These are phyloP conservation scores for Lydus trimaculatus DNA, from an alignment of 2,888 invertebrate species.

Conservation along the genomic window DNA sequence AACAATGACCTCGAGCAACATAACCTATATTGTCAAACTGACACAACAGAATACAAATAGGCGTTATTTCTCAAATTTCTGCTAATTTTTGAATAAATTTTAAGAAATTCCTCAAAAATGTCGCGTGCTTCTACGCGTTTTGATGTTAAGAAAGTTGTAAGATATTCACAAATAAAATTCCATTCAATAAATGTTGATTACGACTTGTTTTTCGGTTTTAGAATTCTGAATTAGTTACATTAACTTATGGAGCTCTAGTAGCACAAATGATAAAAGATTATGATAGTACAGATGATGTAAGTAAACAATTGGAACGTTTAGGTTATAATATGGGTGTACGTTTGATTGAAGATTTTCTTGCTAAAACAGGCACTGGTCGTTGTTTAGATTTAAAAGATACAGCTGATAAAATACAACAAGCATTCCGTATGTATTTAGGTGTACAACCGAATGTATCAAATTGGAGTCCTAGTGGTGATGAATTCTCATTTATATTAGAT, in stretches of 20 bases:
- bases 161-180: conserved; percentile 46
- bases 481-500: conserved; percentile 95
- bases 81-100: background rate
- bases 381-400: conserved; percentile 97
- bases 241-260: conserved; percentile 98
- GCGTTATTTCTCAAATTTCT: background rate
- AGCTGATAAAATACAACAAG: conserved; percentile 92
- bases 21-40: background rate
- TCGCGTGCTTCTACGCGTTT: conserved; percentile 74
- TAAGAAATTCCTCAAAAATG: conserved; percentile 59
- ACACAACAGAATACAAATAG: background rate
- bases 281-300: conserved; percentile 97
- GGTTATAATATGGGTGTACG: conserved; percentile 99
- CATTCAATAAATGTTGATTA: conserved; percentile 9
- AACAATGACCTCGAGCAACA: no score
- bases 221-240: conserved; percentile 96
- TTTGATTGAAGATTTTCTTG: conserved; percentile 96
- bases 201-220: conserved; percentile 54
- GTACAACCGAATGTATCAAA: conserved; percentile 92
- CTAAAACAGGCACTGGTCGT: conserved; percentile 86
- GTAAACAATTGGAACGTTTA: conserved; percentile 92
- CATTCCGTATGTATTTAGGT: conserved; percentile 84
- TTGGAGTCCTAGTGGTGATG: conserved; percentile 94
- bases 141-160: conserved; percentile 81
- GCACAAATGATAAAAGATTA: conserved; percentile 96